Percentiles rank a stretch among this genome's conserved stretches.
These are phyloP conservation scores for Muscicapa adusta DNA, from an alignment of 2,113 vertebrate species.

Conservation along the genomic window DNA sequence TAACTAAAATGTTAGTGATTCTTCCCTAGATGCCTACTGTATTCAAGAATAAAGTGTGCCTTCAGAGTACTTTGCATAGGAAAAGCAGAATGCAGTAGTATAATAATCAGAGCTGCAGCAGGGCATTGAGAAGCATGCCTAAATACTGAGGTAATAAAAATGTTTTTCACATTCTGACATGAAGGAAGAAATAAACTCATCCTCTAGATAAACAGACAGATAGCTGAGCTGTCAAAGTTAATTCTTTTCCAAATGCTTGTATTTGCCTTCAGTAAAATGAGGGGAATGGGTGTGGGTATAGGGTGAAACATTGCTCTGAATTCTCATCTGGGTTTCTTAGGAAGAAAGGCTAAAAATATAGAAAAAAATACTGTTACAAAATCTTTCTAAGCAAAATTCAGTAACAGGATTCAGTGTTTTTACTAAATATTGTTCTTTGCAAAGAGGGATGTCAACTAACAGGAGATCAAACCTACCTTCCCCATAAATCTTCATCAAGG, in stretches of 20 bases:
- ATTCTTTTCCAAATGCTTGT: not conserved
- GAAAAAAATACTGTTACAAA: not conserved
- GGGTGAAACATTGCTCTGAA: not conserved
- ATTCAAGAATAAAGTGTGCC: not conserved
- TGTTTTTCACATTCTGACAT: not conserved
- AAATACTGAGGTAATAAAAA: not conserved
- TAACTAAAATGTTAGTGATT: not conserved
- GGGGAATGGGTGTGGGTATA: too few species aligned
- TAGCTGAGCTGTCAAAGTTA: not conserved
- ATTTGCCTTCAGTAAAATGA: not conserved
- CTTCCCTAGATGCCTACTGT: not conserved
- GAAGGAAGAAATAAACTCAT: not conserved
- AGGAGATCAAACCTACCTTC: not conserved
- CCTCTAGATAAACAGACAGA: not conserved
- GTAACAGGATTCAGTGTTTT: not conserved
- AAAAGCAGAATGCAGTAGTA: not conserved
- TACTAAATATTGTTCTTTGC: not conserved
- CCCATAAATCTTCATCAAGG: not conserved
- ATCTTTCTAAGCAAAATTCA: not conserved
- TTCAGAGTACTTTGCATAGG: not conserved
- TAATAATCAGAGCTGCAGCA: not conserved
- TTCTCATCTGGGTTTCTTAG: not conserved
- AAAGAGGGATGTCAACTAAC: not conserved
- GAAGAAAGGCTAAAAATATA: not conserved
- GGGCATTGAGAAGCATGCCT: not conserved